Conservation (phyloP, 2,113 vertebrate species). For the Mohoua ochrocephala region DNA sequence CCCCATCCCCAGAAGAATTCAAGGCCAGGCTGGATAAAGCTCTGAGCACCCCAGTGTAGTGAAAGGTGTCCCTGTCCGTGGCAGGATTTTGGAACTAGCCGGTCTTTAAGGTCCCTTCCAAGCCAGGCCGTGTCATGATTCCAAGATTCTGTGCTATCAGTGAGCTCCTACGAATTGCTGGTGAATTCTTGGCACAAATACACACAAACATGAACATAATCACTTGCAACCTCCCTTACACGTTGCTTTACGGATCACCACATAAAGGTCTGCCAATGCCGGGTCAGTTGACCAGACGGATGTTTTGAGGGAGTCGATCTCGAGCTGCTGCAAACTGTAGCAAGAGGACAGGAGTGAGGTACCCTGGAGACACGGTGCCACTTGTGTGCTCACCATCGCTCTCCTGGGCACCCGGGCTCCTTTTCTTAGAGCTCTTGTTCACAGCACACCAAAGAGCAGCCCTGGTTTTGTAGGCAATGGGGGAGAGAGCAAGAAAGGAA, state of each 20-base stretch:
- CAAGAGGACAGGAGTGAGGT: neutral
- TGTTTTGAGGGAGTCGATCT: neutral
- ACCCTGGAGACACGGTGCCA: neutral
- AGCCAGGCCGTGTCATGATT: neutral
- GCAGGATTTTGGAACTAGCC: neutral
- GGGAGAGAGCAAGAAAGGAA: neutral
- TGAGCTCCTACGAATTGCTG: fast-evolving
- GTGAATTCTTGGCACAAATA: neutral
- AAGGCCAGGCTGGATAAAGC: neutral
- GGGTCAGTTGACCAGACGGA: no score
- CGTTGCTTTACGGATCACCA: no score
- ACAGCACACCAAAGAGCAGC: neutral
- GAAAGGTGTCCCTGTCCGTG: neutral
- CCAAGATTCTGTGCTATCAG: no score
- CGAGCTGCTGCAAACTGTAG: neutral
- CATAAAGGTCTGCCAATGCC: neutral
- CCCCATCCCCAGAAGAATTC: fast-evolving
- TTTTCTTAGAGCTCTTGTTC: neutral
- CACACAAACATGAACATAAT: fast-evolving
- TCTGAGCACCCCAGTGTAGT: neutral
- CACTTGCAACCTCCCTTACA: fast-evolving
- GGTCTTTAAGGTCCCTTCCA: neutral
- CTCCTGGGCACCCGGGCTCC: neutral
- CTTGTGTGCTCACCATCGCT: fast-evolving
- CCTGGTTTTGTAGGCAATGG: neutral